Conservation (phyloP, 1,140 invertebrate genomes). For the Octopus bimaculoides region DNA sequence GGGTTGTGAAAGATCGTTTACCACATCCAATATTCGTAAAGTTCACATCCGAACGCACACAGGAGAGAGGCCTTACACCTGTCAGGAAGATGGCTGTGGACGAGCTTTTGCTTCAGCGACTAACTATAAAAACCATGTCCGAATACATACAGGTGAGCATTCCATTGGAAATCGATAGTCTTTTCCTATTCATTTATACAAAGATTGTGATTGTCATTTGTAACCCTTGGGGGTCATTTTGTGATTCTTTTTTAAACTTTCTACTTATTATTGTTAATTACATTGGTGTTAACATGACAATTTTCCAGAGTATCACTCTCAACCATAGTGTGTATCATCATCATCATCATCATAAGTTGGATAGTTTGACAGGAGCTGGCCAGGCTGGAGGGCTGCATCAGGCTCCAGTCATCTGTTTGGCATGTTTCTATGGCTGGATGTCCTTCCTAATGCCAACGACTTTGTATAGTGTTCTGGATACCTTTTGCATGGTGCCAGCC, state of each 20-base stretch:
- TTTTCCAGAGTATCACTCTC: too few species aligned
- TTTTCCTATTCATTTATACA: background rate
- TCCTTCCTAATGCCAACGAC: too few species aligned
- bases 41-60: conserved; percentile 61
- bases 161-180: background rate
- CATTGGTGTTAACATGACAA: too few species aligned
- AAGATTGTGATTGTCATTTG: background rate
- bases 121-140: conserved; percentile 69
- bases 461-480: too few species aligned
- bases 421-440: too few species aligned
- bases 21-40: conserved; percentile 73
- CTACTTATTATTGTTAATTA: background rate
- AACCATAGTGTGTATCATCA: too few species aligned
- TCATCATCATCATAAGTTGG: too few species aligned
- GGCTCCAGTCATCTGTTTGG: too few species aligned
- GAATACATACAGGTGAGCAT: conserved; percentile 56
- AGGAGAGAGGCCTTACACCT: conserved; percentile 60
- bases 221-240: background rate
- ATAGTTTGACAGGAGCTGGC: too few species aligned
- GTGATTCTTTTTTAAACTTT: background rate
- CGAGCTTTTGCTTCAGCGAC: conserved; percentile 67
- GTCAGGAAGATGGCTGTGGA: conserved; percentile 54
- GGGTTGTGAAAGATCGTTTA: conserved; percentile 69
- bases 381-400: too few species aligned
- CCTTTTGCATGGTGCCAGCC: too few species aligned